Base-by-base conservation (phyloP, 2,888 invertebrate genomes). In the Petrolisthes cinctipes region DNA sequence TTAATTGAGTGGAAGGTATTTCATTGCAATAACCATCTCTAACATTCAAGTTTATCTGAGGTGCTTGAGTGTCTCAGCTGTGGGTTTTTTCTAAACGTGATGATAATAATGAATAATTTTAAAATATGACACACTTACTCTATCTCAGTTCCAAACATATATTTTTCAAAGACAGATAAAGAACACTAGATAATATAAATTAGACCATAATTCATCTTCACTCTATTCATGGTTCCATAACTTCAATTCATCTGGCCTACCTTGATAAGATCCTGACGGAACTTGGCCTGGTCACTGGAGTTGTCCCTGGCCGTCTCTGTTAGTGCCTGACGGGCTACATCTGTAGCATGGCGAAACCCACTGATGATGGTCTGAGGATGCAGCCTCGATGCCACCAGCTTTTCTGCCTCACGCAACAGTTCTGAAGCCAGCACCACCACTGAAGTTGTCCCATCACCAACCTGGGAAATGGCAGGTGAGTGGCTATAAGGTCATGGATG, bases 381-480 rank as follows among this genome's bases (percentile, higher is more conserved):
- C 91, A 99, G 95, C 93, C 98, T 98, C 93, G 97, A 97, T 85
- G 96, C 96, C 88, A 99, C 95, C 83, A 99, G 94, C 92, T 96
- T 96, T 93, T 99, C 99, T 20, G 99, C 99, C 94, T 99, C 98
- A 92, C 96, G 95, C 37, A 99, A 94, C 83, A 99, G 93, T 93
- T 99, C 99, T 83, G 98, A 96, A 91, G 99, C 99, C 91, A 96
- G 93, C 75, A 98, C 99, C 85, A 99, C 98, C 0, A 99, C 99
- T 0, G 99, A 99, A 73, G 99, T 99, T n/a, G 99, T 99, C 17
- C 99, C 99, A 95, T 99, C 99, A 78, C 99, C 99, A 89, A 90
- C 90, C 90, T 90, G 54, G 23, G 66, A 76, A 54, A 71, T 20
- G 37, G 9, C n/a, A 82, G 9, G 54, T 37, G 37, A 57, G 17